Evolutionary conservation across 2,888 invertebrate genomes (phyloP), one percentile per base, ranked within the genome.

Genomic region (Hylaea fasciaria): DNA sequence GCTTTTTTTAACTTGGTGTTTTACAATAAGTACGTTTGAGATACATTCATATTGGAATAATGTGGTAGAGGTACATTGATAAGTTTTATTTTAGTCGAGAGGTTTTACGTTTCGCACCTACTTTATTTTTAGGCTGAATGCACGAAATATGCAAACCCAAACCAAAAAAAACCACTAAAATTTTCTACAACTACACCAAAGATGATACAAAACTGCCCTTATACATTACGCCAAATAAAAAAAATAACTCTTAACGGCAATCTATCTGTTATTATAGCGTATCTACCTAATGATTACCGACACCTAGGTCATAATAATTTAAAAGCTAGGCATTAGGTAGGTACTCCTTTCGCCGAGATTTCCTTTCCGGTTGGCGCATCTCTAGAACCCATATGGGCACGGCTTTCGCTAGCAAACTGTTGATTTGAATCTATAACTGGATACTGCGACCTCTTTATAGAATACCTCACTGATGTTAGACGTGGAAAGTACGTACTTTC

Each of bases 381-480:
- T 61, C 55, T 58, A 40, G 17, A 28, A 39, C 55, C 55, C 46
- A 51, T 60, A 57, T 56, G 43, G 29, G 58, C 47, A 66, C 63
- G 47, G 62, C 68, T 69, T 69, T 69, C 68, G 46, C 53, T 45
- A 16, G 48, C 9, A 32, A 51, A 53, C 28, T 14, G 41, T 43
- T 43, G 65, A 69, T 66, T 65, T 64, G 59, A 69, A 69, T 69
- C 65, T 57, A 45, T 51, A 55, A 60, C 55, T 60, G 55, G 60
- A 54, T 48, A 37, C 44, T 11, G 29, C 35, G 46, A 47, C 60
- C 50, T 50, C 50, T 49, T 44, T 53, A 48, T 29, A 41, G 37
- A 49, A 56, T 54, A 47, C 32, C 41, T 32, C 13, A 43, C 22
- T 48, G 43, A 32, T 45, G 47, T 45, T 37, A 28, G 28, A 47